Conservation (phyloP, 35 echinoderm and acorn worm species). For the Apostichopus japonicus region DNA sequence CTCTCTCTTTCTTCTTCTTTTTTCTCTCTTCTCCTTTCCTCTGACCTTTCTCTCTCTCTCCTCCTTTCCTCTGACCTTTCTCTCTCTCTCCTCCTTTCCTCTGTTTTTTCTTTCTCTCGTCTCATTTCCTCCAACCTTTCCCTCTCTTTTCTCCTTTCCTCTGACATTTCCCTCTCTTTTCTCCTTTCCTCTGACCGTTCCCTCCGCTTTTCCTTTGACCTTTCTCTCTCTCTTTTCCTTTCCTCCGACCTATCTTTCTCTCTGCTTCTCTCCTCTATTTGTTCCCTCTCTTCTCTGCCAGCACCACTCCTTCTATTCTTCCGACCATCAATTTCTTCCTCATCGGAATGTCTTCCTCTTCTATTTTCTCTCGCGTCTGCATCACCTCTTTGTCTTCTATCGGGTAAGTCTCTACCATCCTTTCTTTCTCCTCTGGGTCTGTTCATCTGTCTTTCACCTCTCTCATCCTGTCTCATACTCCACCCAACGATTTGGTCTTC, state of each 20-base stretch:
- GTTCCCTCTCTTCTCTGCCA: not conserved
- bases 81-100: not conserved
- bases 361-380: not conserved
- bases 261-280: constrained; percentile 10
- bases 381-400: not conserved
- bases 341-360: not conserved
- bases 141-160: not conserved
- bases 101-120: not conserved
- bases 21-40: constrained; percentile 12
- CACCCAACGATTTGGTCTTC: not conserved
- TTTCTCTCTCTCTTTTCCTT: constrained; percentile 21
- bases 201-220: constrained; percentile 4
- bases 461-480: not conserved
- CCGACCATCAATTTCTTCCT: not conserved
- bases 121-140: constrained; percentile 10
- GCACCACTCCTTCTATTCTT: not conserved
- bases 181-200: constrained; percentile 5
- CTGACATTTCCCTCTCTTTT: not conserved
- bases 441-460: not conserved
- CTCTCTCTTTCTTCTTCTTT: not conserved
- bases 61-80: constrained; percentile 8
- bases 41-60: not conserved
- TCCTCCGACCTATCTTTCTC: not conserved
- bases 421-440: constrained; percentile 33
- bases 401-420: not conserved